Conservation (phyloP, 1,140 invertebrate genomes). For the Magallana angulata region DNA sequence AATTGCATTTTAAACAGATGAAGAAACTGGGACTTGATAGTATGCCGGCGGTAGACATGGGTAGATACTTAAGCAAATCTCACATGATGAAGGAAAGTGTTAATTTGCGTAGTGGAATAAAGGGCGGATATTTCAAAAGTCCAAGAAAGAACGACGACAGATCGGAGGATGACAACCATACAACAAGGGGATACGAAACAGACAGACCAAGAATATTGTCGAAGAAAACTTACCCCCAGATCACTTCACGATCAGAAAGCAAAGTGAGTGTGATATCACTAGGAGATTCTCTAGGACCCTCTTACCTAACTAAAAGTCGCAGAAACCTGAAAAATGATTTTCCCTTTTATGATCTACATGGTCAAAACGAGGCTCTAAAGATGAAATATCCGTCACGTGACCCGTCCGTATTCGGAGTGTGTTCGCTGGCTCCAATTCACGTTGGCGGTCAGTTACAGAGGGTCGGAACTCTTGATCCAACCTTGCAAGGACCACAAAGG, state of each 20-base stretch:
- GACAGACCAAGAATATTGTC: slow-evolving; percentile 18
- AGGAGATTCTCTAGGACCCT: slow-evolving; percentile 36
- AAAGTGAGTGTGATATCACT: slow-evolving; percentile 51
- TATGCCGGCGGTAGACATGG: slow-evolving; percentile 50
- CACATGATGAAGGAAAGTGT: slow-evolving; percentile 41
- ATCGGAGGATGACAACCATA: not conserved
- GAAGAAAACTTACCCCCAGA: slow-evolving; percentile 4
- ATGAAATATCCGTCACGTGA: slow-evolving; percentile 39
- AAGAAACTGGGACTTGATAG: slow-evolving; percentile 53
- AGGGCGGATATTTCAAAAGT: slow-evolving; percentile 28
- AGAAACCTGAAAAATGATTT: slow-evolving; percentile 8
- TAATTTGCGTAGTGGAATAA: not conserved
- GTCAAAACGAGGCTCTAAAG: slow-evolving; percentile 26
- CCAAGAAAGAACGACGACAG: not conserved
- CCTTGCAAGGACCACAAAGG: not conserved
- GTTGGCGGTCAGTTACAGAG: slow-evolving; percentile 31
- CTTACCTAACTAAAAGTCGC: not conserved
- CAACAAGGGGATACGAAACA: not conserved
- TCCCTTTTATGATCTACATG: slow-evolving; percentile 25
- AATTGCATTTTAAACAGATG: slow-evolving; percentile 49
- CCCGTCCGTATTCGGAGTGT: slow-evolving; percentile 55
- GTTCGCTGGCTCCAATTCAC: slow-evolving; percentile 52
- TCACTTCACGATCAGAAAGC: slow-evolving; percentile 34
- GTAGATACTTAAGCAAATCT: slow-evolving; percentile 49
- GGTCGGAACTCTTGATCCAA: slow-evolving; percentile 10